Base-by-base conservation (phyloP, 2,888 invertebrate genomes). In the Falcaria lacertinaria region DNA sequence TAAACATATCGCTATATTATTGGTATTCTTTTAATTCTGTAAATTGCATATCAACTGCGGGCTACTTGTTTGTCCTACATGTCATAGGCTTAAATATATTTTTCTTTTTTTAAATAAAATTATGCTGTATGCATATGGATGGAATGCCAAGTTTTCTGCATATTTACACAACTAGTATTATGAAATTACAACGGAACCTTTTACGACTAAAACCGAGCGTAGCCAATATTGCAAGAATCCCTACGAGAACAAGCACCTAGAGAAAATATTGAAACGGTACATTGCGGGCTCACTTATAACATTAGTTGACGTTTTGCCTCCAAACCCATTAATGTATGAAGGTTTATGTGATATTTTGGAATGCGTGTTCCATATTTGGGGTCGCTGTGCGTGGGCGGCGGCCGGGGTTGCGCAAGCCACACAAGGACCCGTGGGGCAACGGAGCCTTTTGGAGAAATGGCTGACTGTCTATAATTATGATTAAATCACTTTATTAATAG, bases 361-460 rank as follows among this genome's bases (percentile, higher is more conserved):
- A 37, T 13, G 17, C 17, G 37, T 28, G 41, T 44, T 15, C 13
- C 45, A n/a, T 36, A 48, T 44, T 22, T 16, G 33, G 35, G 32
- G n/a, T n/a, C n/a, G n/a, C n/a, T 33, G 33, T 66, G 63, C 63
- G 73, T 11, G 0, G 28, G 60, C 67, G 64, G 60, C 67, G 64
- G 57, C 34, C 22, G 28, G 49, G 54, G 53, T 75, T 64, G 60
- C 60, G 67, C 62, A 74, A 70, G 13, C 44, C 45, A 42, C 52
- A 50, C 67, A 65, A 66, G 57, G 65, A 54, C 48, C 44, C 51
- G 25, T 52, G 57, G 49, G 49, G 48, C 50, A 60, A 61, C 49
- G 48, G 33, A 40, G 41, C 65, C 37, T 25, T 35, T 36, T 8
- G 39, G 41, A 48, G 25, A 15, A 37, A 15, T 13, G 25, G 13